Evolutionary conservation across 2,113 vertebrate genomes (phyloP).

Genomic region (Acanthochromis polyacanthus): DNA sequence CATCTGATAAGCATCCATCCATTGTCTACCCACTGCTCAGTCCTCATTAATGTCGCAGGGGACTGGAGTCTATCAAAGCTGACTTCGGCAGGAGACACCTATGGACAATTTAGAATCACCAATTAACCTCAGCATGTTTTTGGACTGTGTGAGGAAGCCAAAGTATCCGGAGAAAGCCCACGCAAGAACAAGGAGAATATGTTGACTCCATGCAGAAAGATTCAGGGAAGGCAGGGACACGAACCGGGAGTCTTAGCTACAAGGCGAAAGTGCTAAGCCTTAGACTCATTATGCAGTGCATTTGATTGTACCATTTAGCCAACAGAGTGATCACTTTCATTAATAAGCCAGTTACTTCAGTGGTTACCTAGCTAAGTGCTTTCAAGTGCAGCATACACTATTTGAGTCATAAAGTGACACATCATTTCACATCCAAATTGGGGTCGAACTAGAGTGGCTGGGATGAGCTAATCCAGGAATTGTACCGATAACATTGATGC

Average conservation of each 20-base stretch:
- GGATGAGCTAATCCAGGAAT: neutral
- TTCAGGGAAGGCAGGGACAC: too few relatives aligned
- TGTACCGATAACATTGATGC: too few relatives aligned
- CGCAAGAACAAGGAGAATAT: too few relatives aligned
- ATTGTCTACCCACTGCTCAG: conserved; percentile 14
- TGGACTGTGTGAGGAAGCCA: too few relatives aligned
- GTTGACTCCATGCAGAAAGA: too few relatives aligned
- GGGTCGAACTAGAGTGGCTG: neutral
- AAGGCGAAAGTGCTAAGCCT: neutral
- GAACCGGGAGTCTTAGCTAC: too few relatives aligned
- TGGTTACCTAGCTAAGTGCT: conserved; percentile 12
- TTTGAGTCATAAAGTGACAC: neutral
- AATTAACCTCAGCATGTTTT: too few relatives aligned
- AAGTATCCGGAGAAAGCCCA: too few relatives aligned
- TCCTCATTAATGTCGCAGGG: too few relatives aligned
- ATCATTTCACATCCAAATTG: neutral
- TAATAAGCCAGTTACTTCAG: conserved; percentile 44
- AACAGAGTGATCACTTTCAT: conserved; percentile 23
- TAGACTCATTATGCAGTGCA: conserved; percentile 40
- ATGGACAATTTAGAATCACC: too few relatives aligned
- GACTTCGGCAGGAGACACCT: too few relatives aligned
- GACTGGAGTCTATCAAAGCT: too few relatives aligned
- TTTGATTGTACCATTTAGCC: conserved; percentile 28
- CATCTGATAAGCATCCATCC: conserved; percentile 38
- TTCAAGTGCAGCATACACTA: neutral